Evolutionary conservation across 2,113 vertebrate genomes (phyloP).

Genomic region (Anoura caudifer): DNA sequence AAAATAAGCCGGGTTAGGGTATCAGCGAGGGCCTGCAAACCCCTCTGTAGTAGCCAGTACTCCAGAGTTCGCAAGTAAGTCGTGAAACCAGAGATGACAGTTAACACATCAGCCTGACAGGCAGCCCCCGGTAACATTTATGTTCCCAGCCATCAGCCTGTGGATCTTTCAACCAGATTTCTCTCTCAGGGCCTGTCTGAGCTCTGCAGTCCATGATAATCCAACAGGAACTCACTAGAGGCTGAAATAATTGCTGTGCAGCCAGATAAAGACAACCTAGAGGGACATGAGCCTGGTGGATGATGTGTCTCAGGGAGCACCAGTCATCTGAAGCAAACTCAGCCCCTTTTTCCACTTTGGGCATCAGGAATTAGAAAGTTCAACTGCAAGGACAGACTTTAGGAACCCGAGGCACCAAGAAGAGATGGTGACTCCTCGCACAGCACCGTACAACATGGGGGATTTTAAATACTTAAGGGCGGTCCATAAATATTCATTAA

Average conservation of each 20-base stretch:
- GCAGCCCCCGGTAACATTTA: accelerated
- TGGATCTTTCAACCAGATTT: not conserved
- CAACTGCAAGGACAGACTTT: not conserved
- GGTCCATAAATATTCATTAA: not conserved
- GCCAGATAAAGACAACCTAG: not conserved
- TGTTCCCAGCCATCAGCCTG: not conserved
- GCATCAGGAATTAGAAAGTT: not conserved
- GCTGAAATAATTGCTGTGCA: not conserved
- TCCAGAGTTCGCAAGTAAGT: not conserved
- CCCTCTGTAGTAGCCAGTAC: not conserved
- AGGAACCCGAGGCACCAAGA: not conserved
- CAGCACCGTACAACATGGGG: accelerated
- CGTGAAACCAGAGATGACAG: not conserved
- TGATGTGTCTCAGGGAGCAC: accelerated
- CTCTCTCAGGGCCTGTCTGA: not conserved
- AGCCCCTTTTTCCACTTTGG: not conserved
- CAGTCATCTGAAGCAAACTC: not conserved
- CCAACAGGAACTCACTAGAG: not conserved
- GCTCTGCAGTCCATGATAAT: not conserved
- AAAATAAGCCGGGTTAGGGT: not conserved
- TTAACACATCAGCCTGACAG: not conserved
- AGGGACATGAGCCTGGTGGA: not conserved
- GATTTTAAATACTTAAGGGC: not conserved
- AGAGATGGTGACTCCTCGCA: accelerated
- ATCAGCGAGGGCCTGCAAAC: not conserved